Base-by-base conservation (phyloP, 2,888 invertebrate genomes). In the Notodonta ziczac region DNA sequence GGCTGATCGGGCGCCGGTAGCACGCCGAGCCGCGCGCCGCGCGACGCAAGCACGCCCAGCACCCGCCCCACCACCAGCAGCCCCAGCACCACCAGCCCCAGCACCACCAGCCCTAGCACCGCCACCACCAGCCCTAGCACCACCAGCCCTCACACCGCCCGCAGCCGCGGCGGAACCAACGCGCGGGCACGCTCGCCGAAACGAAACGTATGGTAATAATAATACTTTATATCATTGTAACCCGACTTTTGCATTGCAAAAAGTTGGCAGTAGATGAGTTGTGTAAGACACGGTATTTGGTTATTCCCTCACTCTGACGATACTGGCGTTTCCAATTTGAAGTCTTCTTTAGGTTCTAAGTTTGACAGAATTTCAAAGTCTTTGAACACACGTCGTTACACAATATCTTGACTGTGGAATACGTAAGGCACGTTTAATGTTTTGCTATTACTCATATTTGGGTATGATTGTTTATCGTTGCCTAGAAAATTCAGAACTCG, bases 1-100 rank as follows among this genome's bases (percentile, higher is more conserved):
- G 97, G 61, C 94, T 97, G 76, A 96, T 97, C 83, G 95, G 96
- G 84, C 96, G 97, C 87, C 97, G 97, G 97, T 97, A 96, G 96
- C 96, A 96, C 76, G 73, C 77, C 77, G 70, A 63, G 69, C 54
- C 72, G 65, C 74, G 65, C 74, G 65, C 62, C 69, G 67, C 66
- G 80, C 67, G 72, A 62, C 63, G 61, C 74, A 67, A 67, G 60
- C 72, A 68, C 69, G 69, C 32, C 39, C 44, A 14, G 46, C 44
- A 16, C 50, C 46, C 8, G 50, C 50, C 6, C 14, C 16, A 50
- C 4, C 50, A 50, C 50, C 40, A 8, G n/a, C 8, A 9, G 51
- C 51, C 24, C 24, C 24, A 16, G 24, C 52, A 32, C 35, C 51
- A 51, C 7, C 51, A 46, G 7, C 13, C 14, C 32, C n/a, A n/a